Percentiles rank a stretch among this genome's conserved stretches.
phyloP scores from a whole-genome alignment of 2,797 vertebrate genomes.

The Thripadectes ignobilis region DNA sequence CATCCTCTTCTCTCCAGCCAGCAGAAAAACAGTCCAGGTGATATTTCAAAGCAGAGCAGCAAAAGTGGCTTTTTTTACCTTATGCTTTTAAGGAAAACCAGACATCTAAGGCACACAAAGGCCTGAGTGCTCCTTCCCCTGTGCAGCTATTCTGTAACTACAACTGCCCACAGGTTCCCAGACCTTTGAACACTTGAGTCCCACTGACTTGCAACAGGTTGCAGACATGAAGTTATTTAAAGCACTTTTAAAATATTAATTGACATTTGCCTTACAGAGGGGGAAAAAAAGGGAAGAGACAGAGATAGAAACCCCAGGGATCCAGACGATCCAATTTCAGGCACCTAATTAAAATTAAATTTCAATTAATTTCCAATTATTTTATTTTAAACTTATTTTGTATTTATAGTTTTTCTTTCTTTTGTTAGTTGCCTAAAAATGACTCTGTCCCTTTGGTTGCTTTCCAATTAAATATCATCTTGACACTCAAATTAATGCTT shows the following conservation, averaged over 20 bases:
- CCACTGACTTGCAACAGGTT: neutral
- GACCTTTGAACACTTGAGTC: neutral
- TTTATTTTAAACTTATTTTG: conserved; percentile 52
- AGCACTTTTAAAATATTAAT: conserved; percentile 51
- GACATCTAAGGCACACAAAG: neutral
- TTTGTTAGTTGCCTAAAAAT: conserved; percentile 13
- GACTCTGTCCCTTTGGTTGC: neutral
- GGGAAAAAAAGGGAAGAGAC: neutral
- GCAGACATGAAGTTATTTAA: conserved; percentile 49
- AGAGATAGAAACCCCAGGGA: conserved; percentile 9
- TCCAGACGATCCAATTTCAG: conserved; percentile 21
- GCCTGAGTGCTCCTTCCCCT: neutral
- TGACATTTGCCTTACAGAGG: conserved; percentile 27
- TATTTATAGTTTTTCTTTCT: conserved; percentile 14
- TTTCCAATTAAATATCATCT: conserved; percentile 42
- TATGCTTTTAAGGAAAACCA: neutral
- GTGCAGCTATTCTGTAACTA: neutral
- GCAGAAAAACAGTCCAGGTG: neutral
- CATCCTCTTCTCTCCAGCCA: neutral
- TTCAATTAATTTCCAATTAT: conserved; percentile 61
- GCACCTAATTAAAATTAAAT: conserved; percentile 63
- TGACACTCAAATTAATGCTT: conserved; percentile 14
- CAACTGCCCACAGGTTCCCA: neutral
- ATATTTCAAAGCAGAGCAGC: neutral
- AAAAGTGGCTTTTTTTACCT: neutral